phyloP scores from a whole-genome alignment of 2,113 vertebrate genomes.

The Peucedramus taeniatus region DNA sequence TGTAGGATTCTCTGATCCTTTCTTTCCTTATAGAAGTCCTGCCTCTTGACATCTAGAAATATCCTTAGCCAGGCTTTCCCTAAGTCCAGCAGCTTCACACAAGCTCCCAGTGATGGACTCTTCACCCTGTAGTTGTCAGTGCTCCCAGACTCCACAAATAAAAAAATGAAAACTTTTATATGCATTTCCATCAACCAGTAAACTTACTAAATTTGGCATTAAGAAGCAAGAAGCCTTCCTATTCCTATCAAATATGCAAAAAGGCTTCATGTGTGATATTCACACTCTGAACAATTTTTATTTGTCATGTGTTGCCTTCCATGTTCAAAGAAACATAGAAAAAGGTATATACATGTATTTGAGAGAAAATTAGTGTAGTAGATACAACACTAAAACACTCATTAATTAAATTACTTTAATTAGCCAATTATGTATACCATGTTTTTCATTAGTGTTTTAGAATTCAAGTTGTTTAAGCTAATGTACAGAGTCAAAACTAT shows the following conservation, averaged over 20 bases:
- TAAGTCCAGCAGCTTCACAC: background rate
- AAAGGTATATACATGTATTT: background rate
- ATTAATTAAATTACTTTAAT: conserved; percentile 42
- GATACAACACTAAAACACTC: conserved; percentile 3
- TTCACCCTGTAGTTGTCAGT: background rate
- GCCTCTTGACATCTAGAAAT: background rate
- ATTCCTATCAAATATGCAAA: background rate
- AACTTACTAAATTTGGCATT: background rate
- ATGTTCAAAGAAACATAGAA: background rate
- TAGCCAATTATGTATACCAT: background rate
- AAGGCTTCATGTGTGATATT: background rate
- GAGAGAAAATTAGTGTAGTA: background rate
- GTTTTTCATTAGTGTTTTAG: conserved; percentile 5
- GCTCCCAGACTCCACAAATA: background rate
- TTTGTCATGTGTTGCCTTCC: background rate
- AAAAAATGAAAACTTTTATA: background rate
- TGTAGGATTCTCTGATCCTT: background rate
- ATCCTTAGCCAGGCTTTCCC: background rate
- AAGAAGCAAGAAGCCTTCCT: background rate
- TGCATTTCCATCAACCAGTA: background rate
- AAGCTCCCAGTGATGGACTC: background rate
- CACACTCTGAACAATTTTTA: background rate
- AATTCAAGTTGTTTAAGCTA: background rate
- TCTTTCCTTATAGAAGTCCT: background rate
- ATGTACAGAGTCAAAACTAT: background rate